Conservation (phyloP, 2,797 vertebrate genomes). For the Pipistrellus nathusii region DNA sequence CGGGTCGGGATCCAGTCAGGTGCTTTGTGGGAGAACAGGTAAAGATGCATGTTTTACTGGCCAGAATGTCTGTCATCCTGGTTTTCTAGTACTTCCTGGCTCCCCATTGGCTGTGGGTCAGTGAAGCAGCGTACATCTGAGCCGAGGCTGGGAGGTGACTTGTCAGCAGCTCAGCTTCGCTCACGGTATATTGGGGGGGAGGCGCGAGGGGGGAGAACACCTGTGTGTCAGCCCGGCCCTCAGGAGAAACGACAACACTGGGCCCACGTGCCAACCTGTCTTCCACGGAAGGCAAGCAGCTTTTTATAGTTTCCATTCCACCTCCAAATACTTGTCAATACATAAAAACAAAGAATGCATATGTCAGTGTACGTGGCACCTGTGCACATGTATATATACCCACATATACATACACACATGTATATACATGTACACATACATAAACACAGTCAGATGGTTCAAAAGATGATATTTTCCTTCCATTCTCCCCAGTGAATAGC, state of each 20-base stretch:
- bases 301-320: background rate
- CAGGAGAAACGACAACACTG: background rate
- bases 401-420: background rate
- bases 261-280: background rate
- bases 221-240: background rate
- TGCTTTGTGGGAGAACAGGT: background rate
- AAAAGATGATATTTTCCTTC: background rate
- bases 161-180: too few species aligned
- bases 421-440: background rate
- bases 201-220: background rate
- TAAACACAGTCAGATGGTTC: background rate
- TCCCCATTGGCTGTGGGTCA: background rate
- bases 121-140: background rate
- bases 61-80: background rate
- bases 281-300: background rate
- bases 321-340: background rate
- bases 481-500: constrained; percentile 6
- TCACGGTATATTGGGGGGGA: background rate
- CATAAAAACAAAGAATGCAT: background rate
- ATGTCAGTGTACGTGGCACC: background rate
- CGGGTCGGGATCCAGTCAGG: background rate
- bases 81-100: background rate
- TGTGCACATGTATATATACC: too few species aligned
- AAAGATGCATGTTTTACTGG: background rate
- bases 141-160: too few species aligned